These are phyloP conservation scores for Siphamia tubifer DNA, from an alignment of 2,113 vertebrate species.

Conservation along the genomic window DNA sequence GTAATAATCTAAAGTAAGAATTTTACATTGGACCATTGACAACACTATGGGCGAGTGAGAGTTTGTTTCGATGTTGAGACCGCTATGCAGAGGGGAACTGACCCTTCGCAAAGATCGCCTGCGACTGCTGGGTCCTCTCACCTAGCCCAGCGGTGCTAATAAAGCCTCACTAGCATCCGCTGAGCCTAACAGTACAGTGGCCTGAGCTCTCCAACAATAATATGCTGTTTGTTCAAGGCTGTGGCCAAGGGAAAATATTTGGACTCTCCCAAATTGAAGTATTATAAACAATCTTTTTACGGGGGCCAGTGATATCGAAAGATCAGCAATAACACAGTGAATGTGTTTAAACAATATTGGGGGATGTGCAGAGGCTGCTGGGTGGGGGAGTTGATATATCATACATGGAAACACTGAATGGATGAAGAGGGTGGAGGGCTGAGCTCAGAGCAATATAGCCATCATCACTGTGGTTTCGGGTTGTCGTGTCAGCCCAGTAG, in stretches of 20 bases:
- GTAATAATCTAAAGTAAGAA: slow-evolving; percentile 5
- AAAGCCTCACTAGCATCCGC: slow-evolving; percentile 40
- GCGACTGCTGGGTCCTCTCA: slow-evolving; percentile 30
- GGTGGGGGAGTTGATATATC: slow-evolving; percentile 44
- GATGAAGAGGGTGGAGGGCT: slow-evolving; percentile 6
- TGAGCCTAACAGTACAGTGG: slow-evolving; percentile 46
- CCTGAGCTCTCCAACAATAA: slow-evolving; percentile 75
- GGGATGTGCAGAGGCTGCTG: slow-evolving; percentile 40
- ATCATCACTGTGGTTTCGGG: slow-evolving; percentile 34
- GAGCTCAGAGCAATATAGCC: slow-evolving; percentile 2
- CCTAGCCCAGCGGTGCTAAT: slow-evolving; percentile 40
- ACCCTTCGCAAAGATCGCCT: slow-evolving; percentile 40
- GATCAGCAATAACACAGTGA: slow-evolving; percentile 66
- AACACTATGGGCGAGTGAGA: slow-evolving; percentile 22
- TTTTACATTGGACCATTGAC: slow-evolving; percentile 1
- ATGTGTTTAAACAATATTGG: slow-evolving; percentile 64
- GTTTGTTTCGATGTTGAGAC: slow-evolving; percentile 45
- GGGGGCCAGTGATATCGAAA: slow-evolving; percentile 61
- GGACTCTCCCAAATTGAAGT: slow-evolving; percentile 75
- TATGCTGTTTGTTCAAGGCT: slow-evolving; percentile 77
- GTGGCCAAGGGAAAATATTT: slow-evolving; percentile 78
- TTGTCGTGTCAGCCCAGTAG: slow-evolving; percentile 1
- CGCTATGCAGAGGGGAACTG: slow-evolving; percentile 16
- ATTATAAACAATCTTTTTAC: slow-evolving; percentile 78
- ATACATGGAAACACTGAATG: slow-evolving; percentile 43